Evolutionary conservation across 2,797 vertebrate genomes (phyloP).

Genomic region (Alcedo atthis): DNA sequence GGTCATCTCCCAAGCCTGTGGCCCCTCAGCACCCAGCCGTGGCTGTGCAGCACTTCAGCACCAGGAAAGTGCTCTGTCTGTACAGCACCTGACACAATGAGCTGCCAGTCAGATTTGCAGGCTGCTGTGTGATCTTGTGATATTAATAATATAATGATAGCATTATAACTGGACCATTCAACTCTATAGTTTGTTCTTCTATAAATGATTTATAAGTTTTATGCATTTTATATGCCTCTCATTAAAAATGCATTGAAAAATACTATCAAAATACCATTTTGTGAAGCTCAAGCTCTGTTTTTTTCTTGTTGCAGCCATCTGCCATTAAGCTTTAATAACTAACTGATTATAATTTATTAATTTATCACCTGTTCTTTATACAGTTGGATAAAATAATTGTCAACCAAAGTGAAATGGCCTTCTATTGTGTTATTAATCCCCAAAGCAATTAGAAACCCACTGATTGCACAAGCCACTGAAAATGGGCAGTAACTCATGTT

Average conservation of each 20-base stretch:
- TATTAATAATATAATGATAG: constrained; percentile 65
- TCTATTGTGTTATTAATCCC: constrained; percentile 71
- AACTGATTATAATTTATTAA: constrained; percentile 74
- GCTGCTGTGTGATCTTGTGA: constrained; percentile 17
- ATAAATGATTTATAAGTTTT: constrained; percentile 70
- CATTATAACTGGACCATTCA: constrained; percentile 65
- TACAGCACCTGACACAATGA: not conserved
- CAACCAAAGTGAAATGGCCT: constrained; percentile 56
- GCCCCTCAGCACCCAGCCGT: not conserved
- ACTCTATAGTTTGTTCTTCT: constrained; percentile 52
- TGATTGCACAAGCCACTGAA: constrained; percentile 45
- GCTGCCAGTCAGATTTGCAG: constrained; percentile 10
- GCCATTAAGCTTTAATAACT: constrained; percentile 67
- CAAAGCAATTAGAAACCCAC: constrained; percentile 69
- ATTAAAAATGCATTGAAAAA: constrained; percentile 72
- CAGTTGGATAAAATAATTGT: constrained; percentile 67
- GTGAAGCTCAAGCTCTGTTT: constrained; percentile 17
- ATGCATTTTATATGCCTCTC: constrained; percentile 66
- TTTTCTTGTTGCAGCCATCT: constrained; percentile 58
- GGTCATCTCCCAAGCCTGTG: not conserved
- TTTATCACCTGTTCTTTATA: constrained; percentile 73
- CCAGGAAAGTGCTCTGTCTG: not conserved
- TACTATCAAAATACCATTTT: constrained; percentile 67
- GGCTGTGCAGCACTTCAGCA: rapidly evolving
- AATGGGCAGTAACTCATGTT: constrained; percentile 46